These are phyloP conservation scores for Amphipoea lucens DNA, from an alignment of 2,888 invertebrate genomes.

Conservation along the genomic window DNA sequence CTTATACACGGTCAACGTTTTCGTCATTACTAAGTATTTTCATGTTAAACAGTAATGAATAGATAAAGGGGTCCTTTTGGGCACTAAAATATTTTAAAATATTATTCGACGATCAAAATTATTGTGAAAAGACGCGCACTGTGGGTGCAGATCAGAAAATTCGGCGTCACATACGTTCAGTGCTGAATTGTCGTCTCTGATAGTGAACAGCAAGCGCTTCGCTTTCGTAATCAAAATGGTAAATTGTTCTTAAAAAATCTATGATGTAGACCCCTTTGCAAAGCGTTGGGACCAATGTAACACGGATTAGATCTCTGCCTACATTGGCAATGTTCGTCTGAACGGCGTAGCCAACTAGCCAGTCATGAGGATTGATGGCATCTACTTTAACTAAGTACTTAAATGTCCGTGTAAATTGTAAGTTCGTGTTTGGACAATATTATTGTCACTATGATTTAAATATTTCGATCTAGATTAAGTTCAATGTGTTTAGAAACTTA, in stretches of 20 bases:
- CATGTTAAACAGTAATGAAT: conserved; percentile 70
- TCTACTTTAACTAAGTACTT: conserved; percentile 53
- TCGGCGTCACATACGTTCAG: conserved; percentile 21
- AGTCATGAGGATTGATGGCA: conserved; percentile 51
- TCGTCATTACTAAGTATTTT: conserved; percentile 65
- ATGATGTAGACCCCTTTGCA: conserved; percentile 74
- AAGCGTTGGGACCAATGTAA: conserved; percentile 87
- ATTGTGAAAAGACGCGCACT: conserved; percentile 23
- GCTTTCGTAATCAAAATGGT: conserved; percentile 39
- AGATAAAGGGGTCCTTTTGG: conserved; percentile 69
- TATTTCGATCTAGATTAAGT: conserved; percentile 66
- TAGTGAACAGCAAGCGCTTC: conserved; percentile 23
- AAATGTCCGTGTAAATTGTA: conserved; percentile 63
- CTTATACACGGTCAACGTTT: conserved; percentile 59
- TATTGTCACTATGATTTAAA: conserved; percentile 71
- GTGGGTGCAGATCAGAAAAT: conserved; percentile 6
- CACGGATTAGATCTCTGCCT: conserved; percentile 70
- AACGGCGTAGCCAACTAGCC: conserved; percentile 62
- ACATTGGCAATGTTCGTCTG: conserved; percentile 60
- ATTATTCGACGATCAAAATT: conserved; percentile 43
- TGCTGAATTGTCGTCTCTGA: conserved; percentile 21
- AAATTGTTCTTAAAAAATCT: conserved; percentile 47
- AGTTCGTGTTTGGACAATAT: conserved; percentile 78
- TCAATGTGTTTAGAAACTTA: conserved; percentile 55
- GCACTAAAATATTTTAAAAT: conserved; percentile 50